These are phyloP conservation scores for Brachypodius melanocephalos DNA, from an alignment of 2,113 vertebrate species.

Conservation along the genomic window DNA sequence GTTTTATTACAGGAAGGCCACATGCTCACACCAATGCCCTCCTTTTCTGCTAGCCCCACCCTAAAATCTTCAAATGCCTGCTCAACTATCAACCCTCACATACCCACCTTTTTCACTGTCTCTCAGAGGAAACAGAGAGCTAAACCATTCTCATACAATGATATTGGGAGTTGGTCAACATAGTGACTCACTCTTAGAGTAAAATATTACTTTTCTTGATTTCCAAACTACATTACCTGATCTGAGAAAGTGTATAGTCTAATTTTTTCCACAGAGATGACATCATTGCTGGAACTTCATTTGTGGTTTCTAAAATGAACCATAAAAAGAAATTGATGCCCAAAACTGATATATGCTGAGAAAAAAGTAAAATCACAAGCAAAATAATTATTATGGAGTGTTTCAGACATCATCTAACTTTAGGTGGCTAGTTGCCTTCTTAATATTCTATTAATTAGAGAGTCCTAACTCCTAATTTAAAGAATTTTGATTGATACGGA, in stretches of 20 bases:
- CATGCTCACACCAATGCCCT: neutral
- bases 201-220: neutral
- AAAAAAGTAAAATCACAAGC: neutral
- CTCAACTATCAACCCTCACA: neutral
- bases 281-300: conserved; percentile 88
- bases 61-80: neutral
- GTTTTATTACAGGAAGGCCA: neutral
- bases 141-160: neutral
- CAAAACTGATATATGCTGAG: neutral
- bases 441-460: neutral
- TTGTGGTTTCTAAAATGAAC: conserved; percentile 72
- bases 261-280: conserved; percentile 97
- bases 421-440: neutral
- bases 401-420: neutral
- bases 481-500: neutral
- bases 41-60: neutral
- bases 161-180: neutral
- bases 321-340: neutral
- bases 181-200: neutral
- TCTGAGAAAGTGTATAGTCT: conserved; percentile 95
- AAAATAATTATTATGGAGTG: neutral
- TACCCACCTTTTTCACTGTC: neutral
- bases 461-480: neutral
- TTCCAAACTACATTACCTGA: conserved; percentile 80
- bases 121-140: neutral